Evolutionary conservation across 1,140 invertebrate species (phyloP).

Genomic region (Drosophila athabasca): DNA sequence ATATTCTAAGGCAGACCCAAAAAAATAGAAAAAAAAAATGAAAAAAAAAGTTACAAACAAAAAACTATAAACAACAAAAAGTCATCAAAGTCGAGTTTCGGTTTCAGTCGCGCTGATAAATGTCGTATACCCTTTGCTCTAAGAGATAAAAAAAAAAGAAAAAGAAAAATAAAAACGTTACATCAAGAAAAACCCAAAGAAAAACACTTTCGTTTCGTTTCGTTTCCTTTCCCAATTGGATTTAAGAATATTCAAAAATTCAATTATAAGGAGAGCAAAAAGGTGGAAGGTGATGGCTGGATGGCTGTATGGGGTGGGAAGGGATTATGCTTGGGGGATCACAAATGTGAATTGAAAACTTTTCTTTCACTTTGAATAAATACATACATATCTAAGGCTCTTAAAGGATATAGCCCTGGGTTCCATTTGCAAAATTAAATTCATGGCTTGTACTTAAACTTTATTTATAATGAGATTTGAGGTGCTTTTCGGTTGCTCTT

Average conservation of each 20-base stretch:
- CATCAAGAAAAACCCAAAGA: too few species aligned
- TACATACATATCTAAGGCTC: too few species aligned
- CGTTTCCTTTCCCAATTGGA: slow-evolving; percentile 36
- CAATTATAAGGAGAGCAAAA: slow-evolving; percentile 13
- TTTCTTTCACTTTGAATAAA: slow-evolving; percentile 19
- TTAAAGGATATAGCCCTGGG: too few species aligned
- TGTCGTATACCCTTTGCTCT: slow-evolving; percentile 44
- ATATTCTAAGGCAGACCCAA: slow-evolving; percentile 70
- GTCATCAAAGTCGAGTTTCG: slow-evolving; percentile 57
- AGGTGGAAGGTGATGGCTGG: not conserved
- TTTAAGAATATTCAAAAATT: slow-evolving; percentile 51
- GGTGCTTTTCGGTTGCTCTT: too few species aligned
- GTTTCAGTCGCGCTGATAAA: slow-evolving; percentile 55
- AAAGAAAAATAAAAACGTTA: not conserved
- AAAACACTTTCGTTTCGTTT: slow-evolving; percentile 40
- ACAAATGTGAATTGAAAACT: slow-evolving; percentile 44
- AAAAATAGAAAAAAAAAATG: slow-evolving; percentile 31
- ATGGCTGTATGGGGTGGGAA: too few species aligned
- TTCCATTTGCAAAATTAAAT: too few species aligned
- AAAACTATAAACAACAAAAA: slow-evolving; percentile 64
- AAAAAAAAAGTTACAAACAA: slow-evolving; percentile 41
- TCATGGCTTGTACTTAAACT: too few species aligned
- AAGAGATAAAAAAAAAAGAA: not conserved
- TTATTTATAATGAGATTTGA: too few species aligned
- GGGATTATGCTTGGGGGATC: slow-evolving; percentile 9